phyloP scores from a whole-genome alignment of 2,888 invertebrate species.

The Hemithea aestivaria region DNA sequence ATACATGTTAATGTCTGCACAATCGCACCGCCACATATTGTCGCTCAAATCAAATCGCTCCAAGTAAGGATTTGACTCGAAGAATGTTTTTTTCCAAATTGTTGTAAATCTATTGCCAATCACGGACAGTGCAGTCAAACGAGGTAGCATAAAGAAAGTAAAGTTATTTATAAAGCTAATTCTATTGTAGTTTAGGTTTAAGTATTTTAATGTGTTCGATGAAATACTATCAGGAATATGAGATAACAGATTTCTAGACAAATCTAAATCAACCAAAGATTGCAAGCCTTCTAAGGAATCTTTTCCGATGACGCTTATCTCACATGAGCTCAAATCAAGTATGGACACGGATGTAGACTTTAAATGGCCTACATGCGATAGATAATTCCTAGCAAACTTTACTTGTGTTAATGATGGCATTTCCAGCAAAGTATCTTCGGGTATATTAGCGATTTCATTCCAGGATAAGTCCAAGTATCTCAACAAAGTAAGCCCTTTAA shows the following conservation, averaged over 20 bases:
- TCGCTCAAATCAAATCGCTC: constrained; percentile 81
- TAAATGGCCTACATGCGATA: constrained; percentile 78
- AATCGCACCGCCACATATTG: constrained; percentile 89
- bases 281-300: constrained; percentile 80
- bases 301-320: constrained; percentile 79
- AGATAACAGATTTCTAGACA: constrained; percentile 83
- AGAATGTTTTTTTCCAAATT: constrained; percentile 78
- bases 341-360: constrained; percentile 77
- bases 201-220: constrained; percentile 78
- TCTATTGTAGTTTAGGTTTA: constrained; percentile 81
- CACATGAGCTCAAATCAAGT: constrained; percentile 83
- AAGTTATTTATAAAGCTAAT: constrained; percentile 80
- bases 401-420: constrained; percentile 80
- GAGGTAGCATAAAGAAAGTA: constrained; percentile 81
- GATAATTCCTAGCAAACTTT: constrained; percentile 83
- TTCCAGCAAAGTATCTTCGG: constrained; percentile 78
- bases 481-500: constrained; percentile 77
- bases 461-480: constrained; percentile 83
- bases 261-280: constrained; percentile 78
- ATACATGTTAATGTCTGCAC: constrained; percentile 78
- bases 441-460: constrained; percentile 82
- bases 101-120: constrained; percentile 85
- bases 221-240: constrained; percentile 80
- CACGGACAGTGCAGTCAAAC: constrained; percentile 80
- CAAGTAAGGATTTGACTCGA: constrained; percentile 79